Evolutionary conservation across 92 coral and sea anemone genomes (phyloP).

Genomic region (Parazoanthus atlanticus): DNA sequence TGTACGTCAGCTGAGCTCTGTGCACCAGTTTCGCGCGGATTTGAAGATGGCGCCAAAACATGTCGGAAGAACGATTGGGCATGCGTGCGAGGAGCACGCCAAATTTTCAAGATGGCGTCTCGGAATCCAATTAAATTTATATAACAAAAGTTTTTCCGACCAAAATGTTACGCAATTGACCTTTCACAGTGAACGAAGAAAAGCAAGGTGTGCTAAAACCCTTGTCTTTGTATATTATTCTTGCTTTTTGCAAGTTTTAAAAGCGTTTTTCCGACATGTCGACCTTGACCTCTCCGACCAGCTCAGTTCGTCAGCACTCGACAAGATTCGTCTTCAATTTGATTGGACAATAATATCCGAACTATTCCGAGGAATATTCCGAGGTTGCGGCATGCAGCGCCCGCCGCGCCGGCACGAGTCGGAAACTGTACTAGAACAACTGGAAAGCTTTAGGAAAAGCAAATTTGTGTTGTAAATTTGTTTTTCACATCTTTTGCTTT

Average conservation of each 20-base stretch:
- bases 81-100: too few species aligned
- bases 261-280: neutral
- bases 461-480: neutral
- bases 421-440: neutral
- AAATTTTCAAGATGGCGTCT: too few species aligned
- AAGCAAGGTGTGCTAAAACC: too few species aligned
- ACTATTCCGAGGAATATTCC: neutral
- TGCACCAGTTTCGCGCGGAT: conserved; percentile 28
- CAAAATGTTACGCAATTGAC: too few species aligned
- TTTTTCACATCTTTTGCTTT: neutral
- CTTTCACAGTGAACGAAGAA: too few species aligned
- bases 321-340: neutral
- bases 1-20: neutral
- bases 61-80: too few species aligned
- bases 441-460: conserved; percentile 1
- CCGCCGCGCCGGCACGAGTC: neutral
- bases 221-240: too few species aligned
- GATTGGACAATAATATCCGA: conserved; percentile 19
- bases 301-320: neutral
- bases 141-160: too few species aligned
- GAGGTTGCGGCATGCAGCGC: neutral
- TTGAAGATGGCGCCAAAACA: conserved; percentile 30
- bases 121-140: too few species aligned
- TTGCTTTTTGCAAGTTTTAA: neutral
- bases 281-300: neutral